Conservation (phyloP, 2,113 vertebrate species). For the Boulengeromyrus knoepffleri region DNA sequence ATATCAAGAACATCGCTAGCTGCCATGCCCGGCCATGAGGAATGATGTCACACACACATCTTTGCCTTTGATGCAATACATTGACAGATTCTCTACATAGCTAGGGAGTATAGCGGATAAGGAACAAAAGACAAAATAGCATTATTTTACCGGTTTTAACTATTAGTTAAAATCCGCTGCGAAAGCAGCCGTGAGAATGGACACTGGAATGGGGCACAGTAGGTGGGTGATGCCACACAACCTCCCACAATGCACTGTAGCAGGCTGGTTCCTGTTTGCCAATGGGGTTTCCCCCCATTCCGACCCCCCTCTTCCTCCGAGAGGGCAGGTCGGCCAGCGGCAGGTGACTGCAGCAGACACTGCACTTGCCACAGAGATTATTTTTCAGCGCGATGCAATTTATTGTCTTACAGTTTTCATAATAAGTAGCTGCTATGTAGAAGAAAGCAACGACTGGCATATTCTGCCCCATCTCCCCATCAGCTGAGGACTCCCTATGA, state of each 20-base stretch:
- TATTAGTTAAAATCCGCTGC: background rate
- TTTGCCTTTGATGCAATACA: background rate
- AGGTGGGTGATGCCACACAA: background rate
- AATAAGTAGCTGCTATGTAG: background rate
- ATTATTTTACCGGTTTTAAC: background rate
- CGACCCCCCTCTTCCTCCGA: background rate
- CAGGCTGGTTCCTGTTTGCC: background rate
- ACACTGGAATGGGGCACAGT: background rate
- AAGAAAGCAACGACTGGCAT: background rate
- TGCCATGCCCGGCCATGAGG: background rate
- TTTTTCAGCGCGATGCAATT: background rate
- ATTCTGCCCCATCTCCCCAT: background rate
- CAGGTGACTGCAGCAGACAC: background rate
- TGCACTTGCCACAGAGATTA: conserved; percentile 2
- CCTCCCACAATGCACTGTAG: background rate
- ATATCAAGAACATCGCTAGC: background rate
- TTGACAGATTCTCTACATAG: background rate
- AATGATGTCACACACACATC: background rate
- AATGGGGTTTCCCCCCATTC: background rate
- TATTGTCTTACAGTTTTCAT: background rate
- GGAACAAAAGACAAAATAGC: background rate
- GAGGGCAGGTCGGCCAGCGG: background rate
- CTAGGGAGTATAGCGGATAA: background rate
- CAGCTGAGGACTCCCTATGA: background rate
- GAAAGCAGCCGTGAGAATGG: background rate